Evolutionary conservation across 1,140 invertebrate genomes (phyloP).

Genomic region (Penaeus chinensis): DNA sequence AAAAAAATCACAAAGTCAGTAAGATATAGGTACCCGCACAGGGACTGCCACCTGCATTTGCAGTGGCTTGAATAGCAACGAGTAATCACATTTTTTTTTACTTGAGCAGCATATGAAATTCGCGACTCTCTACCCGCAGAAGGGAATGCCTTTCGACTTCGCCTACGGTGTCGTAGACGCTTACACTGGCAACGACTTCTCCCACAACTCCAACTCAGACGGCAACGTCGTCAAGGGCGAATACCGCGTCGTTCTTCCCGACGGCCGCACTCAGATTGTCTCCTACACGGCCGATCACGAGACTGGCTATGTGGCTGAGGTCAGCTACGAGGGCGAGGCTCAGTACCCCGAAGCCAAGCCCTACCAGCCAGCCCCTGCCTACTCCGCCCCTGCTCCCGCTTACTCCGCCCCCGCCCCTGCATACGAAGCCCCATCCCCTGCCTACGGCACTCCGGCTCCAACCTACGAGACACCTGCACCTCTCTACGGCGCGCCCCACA

Average conservation of each 20-base stretch:
- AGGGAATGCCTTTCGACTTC: constrained; percentile 48
- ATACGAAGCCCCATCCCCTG: constrained; percentile 1
- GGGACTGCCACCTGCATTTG: too few species aligned
- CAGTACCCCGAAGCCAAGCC: constrained; percentile 13
- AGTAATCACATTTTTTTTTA: not conserved
- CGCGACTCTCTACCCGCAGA: not conserved
- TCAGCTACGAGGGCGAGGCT: constrained; percentile 41
- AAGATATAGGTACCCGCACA: too few species aligned
- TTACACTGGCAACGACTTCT: constrained; percentile 23
- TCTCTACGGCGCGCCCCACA: constrained; percentile 8
- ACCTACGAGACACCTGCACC: constrained; percentile 14
- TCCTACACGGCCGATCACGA: constrained; percentile 31
- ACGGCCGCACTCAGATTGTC: constrained; percentile 41
- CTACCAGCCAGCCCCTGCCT: not conserved
- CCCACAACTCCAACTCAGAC: constrained; percentile 35
- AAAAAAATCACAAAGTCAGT: constrained; percentile 2
- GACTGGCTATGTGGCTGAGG: constrained; percentile 35
- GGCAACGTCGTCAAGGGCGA: constrained; percentile 23
- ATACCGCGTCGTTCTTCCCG: constrained; percentile 39
- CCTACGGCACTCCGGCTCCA: constrained; percentile 28
- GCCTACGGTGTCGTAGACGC: constrained; percentile 23
- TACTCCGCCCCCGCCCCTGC: constrained; percentile 25
- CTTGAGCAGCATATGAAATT: not conserved
- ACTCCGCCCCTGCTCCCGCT: constrained; percentile 8
- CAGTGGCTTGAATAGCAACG: not conserved